These are phyloP conservation scores for Myopa tessellatipennis DNA, from an alignment of 2,888 invertebrate genomes.

Conservation along the genomic window DNA sequence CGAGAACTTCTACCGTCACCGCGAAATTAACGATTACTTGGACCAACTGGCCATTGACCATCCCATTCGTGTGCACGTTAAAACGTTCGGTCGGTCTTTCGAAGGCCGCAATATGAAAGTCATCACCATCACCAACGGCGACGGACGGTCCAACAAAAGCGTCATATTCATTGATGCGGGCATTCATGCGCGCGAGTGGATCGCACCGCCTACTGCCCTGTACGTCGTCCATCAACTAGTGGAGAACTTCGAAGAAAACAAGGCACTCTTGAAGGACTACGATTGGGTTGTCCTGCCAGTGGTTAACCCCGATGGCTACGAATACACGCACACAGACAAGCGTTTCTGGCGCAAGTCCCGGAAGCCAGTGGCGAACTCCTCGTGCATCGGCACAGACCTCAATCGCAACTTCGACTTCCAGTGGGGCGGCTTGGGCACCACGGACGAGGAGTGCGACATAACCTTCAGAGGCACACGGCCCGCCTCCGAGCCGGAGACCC, in stretches of 20 bases:
- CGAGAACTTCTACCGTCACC: constrained; percentile 55
- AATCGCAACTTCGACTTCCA: constrained; percentile 77
- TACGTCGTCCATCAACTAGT: constrained; percentile 73
- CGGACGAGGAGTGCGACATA: constrained; percentile 69
- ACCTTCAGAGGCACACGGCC: constrained; percentile 72
- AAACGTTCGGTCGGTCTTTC: constrained; percentile 72
- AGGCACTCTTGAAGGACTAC: constrained; percentile 70
- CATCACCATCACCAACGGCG: constrained; percentile 73
- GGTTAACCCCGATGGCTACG: constrained; percentile 81
- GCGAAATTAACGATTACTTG: constrained; percentile 70
- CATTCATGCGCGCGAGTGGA: constrained; percentile 79
- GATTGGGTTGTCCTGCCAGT: constrained; percentile 77
- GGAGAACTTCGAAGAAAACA: constrained; percentile 67
- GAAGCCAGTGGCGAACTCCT: constrained; percentile 55
- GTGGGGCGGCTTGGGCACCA: constrained; percentile 70
- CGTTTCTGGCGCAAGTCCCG: constrained; percentile 73
- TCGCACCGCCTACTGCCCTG: constrained; percentile 72
- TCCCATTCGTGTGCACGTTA: constrained; percentile 70
- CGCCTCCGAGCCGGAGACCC: constrained; percentile 76
- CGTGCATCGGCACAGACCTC: constrained; percentile 71
- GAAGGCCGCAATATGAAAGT: constrained; percentile 73
- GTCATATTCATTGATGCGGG: constrained; percentile 72
- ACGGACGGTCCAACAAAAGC: constrained; percentile 64
- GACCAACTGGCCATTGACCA: constrained; percentile 68
- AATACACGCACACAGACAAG: constrained; percentile 70